Base-by-base conservation (phyloP, 2,797 vertebrate genomes). In the Ctenopoma multispine region DNA sequence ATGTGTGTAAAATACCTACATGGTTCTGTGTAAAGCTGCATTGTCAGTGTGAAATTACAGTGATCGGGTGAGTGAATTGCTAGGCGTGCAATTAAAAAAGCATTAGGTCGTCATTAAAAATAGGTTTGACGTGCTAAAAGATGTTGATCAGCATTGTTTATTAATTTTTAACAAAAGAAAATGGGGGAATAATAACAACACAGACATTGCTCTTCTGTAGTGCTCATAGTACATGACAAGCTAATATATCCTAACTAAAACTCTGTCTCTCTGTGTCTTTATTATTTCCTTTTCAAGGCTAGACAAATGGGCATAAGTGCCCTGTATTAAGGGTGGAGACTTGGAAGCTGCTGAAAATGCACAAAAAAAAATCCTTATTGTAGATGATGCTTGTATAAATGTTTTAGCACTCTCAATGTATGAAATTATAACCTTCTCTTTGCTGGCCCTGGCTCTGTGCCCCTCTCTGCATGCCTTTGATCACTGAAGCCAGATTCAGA, bases 401-500 rank as follows among this genome's bases (percentile, higher is more conserved):
- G 71, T 83, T 88, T 84, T 14, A 78, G 69, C 60, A 60, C 59
- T 75, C 54, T 69, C 58, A 24, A 7, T 58, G 80, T 59, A 46
- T 76, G 72, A 80, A 82, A 77, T 81, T 86, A 59, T 67, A 83
- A 66, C 69, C 67, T 77, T 86, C 58, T 78, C 87, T 89, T 81
- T 69, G 70, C 80, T 40, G 46, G 49, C 59, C 65, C 58, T 49
- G 59, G 71, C 77, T 81, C 72, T 53, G 47, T 61, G 70, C 70
- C 62, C 70, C 77, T 62, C 21, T 71, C 51, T 13, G 50, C 69
- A 15, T 27, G 67, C 65, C 78, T 91, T 91, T 90, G 88, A 91
- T 92, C 89, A 83, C 47, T 50, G 66, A 73, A 67, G 78, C 69
- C 71, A 78, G 77, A 82, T 83, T 85, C 63, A 85, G 84, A 92